phyloP scores from a whole-genome alignment of 2,888 invertebrate genomes.

The Chesias legatella region DNA sequence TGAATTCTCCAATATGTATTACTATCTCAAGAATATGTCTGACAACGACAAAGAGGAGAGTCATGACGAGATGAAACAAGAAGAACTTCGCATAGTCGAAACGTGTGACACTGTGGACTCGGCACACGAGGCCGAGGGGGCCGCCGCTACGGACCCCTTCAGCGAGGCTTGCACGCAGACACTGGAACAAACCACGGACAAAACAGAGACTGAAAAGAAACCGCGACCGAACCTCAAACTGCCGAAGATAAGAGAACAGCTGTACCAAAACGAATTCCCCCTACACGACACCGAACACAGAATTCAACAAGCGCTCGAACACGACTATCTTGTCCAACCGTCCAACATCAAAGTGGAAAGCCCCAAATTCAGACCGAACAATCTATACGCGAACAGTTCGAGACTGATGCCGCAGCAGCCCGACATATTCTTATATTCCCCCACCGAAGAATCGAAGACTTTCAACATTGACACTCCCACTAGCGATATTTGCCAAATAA shows the following conservation, averaged over 20 bases:
- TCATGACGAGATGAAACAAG: slow-evolving; percentile 66
- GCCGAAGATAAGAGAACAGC: slow-evolving; percentile 67
- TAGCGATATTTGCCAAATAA: slow-evolving; percentile 75
- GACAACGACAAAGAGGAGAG: slow-evolving; percentile 78
- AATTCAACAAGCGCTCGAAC: slow-evolving; percentile 75
- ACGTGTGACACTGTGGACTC: slow-evolving; percentile 66
- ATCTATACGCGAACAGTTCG: slow-evolving; percentile 71
- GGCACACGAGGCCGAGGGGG: slow-evolving; percentile 40
- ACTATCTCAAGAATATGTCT: slow-evolving; percentile 90
- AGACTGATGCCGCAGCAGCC: slow-evolving; percentile 64
- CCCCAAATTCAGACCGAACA: slow-evolving; percentile 72
- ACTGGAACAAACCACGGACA: slow-evolving; percentile 55
- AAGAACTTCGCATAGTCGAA: slow-evolving; percentile 67
- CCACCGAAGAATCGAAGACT: slow-evolving; percentile 73
- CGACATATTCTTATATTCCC: slow-evolving; percentile 70
- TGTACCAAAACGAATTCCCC: slow-evolving; percentile 73
- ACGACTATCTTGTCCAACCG: slow-evolving; percentile 82
- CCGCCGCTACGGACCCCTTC: slow-evolving; percentile 57
- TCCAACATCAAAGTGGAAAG: slow-evolving; percentile 81
- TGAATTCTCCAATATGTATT: slow-evolving; percentile 92
- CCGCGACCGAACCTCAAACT: slow-evolving; percentile 69
- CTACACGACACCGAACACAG: slow-evolving; percentile 54
- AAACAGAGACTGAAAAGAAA: slow-evolving; percentile 50
- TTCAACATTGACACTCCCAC: slow-evolving; percentile 73
- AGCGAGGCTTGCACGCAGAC: slow-evolving; percentile 73